Percentiles rank a stretch among this genome's conserved stretches.
Conservation (phyloP, 2,113 vertebrate genomes). For the Urocolius indicus region DNA sequence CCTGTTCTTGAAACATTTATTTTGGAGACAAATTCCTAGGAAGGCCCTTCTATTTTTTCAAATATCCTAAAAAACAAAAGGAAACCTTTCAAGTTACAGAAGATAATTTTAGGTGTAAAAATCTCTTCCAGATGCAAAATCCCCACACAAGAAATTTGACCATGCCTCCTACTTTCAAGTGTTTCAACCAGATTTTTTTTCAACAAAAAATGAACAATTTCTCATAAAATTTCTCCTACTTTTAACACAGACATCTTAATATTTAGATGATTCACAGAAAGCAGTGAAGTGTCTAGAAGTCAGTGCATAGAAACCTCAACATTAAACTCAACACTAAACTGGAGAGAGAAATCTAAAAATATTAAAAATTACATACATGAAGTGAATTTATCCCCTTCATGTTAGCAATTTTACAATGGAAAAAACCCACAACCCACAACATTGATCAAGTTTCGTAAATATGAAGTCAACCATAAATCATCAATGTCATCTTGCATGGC, state of each 20-base stretch:
- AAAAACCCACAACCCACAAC: rapidly evolving
- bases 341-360: background rate
- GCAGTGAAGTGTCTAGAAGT: background rate
- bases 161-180: background rate
- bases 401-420: background rate
- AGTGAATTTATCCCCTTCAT: background rate
- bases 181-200: background rate
- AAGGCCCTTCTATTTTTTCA: background rate
- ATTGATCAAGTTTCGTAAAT: background rate
- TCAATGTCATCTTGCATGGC: background rate
- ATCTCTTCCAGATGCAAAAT: background rate
- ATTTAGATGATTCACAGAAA: background rate
- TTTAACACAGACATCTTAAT: background rate
- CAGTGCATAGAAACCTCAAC: background rate
- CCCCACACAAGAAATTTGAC: background rate
- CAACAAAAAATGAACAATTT: background rate
- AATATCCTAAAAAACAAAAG: background rate
- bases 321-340: too few relatives aligned
- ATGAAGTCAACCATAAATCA: background rate
- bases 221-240: background rate
- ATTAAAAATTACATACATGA: background rate
- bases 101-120: background rate
- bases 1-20: background rate
- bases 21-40: background rate
- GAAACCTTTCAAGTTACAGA: background rate